These are phyloP conservation scores for Salvator merianae DNA, from an alignment of 2,113 vertebrate genomes.

Conservation along the genomic window DNA sequence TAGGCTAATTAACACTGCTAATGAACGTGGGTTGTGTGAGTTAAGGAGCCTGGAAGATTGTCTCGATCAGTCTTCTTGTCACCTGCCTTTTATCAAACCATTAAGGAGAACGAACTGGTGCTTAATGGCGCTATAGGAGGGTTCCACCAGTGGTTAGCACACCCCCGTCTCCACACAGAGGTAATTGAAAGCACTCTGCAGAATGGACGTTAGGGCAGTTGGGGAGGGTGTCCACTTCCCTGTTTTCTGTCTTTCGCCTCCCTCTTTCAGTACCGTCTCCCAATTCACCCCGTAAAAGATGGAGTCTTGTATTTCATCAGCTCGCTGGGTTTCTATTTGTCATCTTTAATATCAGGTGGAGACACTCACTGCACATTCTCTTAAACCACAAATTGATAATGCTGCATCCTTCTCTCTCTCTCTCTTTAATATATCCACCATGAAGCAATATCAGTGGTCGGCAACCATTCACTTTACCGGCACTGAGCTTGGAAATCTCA, in stretches of 20 bases:
- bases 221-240: not conserved
- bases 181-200: conserved; percentile 44
- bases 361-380: conserved; percentile 38
- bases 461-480: conserved; percentile 44
- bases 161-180: conserved; percentile 44
- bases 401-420: conserved; percentile 22
- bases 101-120: conserved; percentile 67
- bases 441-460: conserved; percentile 50
- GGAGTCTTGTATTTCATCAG: conserved; percentile 37
- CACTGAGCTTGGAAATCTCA: conserved; percentile 35
- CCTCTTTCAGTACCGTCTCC: not conserved
- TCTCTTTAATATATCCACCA: conserved; percentile 40
- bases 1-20: conserved; percentile 77
- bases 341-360: conserved; percentile 61
- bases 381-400: conserved; percentile 64
- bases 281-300: not conserved
- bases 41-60: conserved; percentile 67
- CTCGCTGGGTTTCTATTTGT: conserved; percentile 46
- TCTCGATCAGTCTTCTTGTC: conserved; percentile 75
- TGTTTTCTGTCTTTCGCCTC: not conserved
- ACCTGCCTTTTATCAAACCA: conserved; percentile 72
- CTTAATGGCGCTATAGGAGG: conserved; percentile 54
- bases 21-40: conserved; percentile 70
- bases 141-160: conserved; percentile 37
- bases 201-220: conserved; percentile 10